These are phyloP conservation scores for Clarias platycephalus DNA, from an alignment of 2,797 vertebrate species.

Conservation along the genomic window DNA sequence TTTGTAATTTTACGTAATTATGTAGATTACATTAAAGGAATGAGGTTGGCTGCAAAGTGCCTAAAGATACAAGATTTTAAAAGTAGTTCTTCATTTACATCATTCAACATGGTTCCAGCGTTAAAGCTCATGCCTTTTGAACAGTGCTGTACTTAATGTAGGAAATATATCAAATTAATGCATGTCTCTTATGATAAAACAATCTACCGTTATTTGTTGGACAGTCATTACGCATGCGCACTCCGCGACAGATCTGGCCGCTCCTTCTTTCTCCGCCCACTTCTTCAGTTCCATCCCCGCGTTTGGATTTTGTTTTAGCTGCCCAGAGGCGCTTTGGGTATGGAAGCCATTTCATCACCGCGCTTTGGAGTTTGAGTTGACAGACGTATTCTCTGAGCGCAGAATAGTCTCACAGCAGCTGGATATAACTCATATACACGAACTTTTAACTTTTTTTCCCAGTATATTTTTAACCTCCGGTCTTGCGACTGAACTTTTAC, in stretches of 20 bases:
- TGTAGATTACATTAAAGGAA: neutral
- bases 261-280: conserved; percentile 6
- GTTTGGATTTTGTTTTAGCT: conserved; percentile 36
- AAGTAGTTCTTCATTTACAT: no score
- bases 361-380: neutral
- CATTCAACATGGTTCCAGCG: no score
- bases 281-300: conserved; percentile 38
- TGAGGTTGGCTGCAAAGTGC: no score
- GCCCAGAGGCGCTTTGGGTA: neutral
- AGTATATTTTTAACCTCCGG: neutral
- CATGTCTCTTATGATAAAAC: neutral
- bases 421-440: neutral
- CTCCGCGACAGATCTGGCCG: neutral
- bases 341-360: neutral
- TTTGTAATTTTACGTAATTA: neutral
- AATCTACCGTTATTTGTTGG: neutral
- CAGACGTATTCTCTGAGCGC: neutral
- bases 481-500: neutral
- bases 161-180: neutral
- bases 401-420: neutral
- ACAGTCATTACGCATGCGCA: conserved; percentile 36
- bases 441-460: neutral
- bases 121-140: neutral
- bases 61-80: no score
- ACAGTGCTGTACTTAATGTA: neutral